These are phyloP conservation scores for Amorpha juglandis DNA, from an alignment of 2,888 invertebrate genomes.

Conservation along the genomic window DNA sequence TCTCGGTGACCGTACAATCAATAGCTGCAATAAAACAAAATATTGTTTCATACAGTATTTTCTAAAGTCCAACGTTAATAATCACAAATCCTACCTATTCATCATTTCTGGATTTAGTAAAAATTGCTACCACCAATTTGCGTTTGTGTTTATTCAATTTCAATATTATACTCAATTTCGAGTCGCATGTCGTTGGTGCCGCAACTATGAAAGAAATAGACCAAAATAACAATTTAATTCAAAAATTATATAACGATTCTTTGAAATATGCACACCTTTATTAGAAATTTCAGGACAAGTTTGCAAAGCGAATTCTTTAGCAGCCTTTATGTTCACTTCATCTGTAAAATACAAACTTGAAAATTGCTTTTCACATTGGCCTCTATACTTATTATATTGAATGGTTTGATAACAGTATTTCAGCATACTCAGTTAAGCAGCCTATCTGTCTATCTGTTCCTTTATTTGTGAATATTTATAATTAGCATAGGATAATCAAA, in stretches of 20 bases:
- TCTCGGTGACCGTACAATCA: slow-evolving; percentile 30
- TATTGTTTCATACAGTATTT: not conserved
- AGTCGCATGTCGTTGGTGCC: slow-evolving; percentile 46
- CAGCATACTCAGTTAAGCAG: no score
- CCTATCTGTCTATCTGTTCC: no score
- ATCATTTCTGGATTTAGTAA: slow-evolving; percentile 55
- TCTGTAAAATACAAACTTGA: slow-evolving; percentile 48
- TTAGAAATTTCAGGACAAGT: slow-evolving; percentile 50
- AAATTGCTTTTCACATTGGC: not conserved
- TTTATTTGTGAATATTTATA: no score
- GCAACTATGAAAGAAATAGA: slow-evolving; percentile 28
- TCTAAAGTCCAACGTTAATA: not conserved
- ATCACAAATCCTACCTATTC: slow-evolving; percentile 44
- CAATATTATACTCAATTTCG: slow-evolving; percentile 63
- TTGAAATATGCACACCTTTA: slow-evolving; percentile 48
- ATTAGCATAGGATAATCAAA: no score
- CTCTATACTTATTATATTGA: no score
- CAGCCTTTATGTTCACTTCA: slow-evolving; percentile 44
- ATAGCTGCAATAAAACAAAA: slow-evolving; percentile 42
- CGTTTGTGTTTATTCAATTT: slow-evolving; percentile 59
- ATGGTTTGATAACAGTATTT: no score
- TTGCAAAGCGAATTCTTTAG: slow-evolving; percentile 55
- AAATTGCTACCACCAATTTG: slow-evolving; percentile 60
- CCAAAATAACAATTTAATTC: not conserved
- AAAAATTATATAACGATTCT: not conserved